These are phyloP conservation scores for Ifrita kowaldi DNA, from an alignment of 2,113 vertebrate genomes.

Conservation along the genomic window DNA sequence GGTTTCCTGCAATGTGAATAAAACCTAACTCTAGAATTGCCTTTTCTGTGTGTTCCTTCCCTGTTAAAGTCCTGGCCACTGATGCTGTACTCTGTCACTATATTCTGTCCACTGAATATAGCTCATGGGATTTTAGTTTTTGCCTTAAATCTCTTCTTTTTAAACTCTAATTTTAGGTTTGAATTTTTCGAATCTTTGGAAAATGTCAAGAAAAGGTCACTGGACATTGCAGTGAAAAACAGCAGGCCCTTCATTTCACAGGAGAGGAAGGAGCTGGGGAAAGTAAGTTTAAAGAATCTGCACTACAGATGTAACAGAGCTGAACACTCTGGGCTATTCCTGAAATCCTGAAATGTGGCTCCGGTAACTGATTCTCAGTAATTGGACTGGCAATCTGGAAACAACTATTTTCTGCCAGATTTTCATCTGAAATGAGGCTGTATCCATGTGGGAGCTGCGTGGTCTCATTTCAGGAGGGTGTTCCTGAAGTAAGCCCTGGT, in stretches of 20 bases:
- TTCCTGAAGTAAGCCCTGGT: not conserved
- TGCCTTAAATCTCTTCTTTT: not conserved
- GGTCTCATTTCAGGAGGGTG: not conserved
- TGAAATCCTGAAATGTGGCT: not conserved
- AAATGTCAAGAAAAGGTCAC: constrained; percentile 78
- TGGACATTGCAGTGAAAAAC: constrained; percentile 92
- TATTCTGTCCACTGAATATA: not conserved
- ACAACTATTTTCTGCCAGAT: not conserved
- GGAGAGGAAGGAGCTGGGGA: constrained; percentile 89
- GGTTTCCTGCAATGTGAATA: not conserved
- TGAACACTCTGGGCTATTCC: not conserved
- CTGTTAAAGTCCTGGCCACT: not conserved
- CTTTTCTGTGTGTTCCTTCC: not conserved
- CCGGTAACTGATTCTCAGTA: not conserved
- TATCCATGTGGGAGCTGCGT: not conserved
- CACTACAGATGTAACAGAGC: not conserved
- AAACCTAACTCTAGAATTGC: not conserved
- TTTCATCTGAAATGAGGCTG: not conserved
- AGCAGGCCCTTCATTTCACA: constrained; percentile 82
- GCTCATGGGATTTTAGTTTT: not conserved
- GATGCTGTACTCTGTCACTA: not conserved
- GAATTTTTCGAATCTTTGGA: constrained; percentile 85
- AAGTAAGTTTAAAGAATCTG: constrained; percentile 67
- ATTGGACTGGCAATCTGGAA: not conserved
- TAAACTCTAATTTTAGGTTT: constrained; percentile 75